These are phyloP conservation scores for Propsilocerus akamusi DNA, from an alignment of 1,140 invertebrate genomes.

Conservation along the genomic window DNA sequence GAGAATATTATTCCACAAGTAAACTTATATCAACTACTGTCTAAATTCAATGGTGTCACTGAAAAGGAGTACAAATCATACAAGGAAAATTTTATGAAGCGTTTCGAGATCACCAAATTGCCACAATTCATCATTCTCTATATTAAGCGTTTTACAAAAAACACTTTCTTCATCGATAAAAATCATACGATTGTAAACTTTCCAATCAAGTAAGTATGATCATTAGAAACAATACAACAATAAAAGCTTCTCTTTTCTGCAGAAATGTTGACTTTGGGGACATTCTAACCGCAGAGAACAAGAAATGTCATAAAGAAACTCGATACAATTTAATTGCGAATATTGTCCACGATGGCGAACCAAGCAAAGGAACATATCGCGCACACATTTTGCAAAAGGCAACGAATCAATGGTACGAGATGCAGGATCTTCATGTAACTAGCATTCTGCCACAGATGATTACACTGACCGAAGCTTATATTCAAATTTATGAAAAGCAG, in stretches of 20 bases:
- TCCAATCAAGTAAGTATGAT: constrained; percentile 75
- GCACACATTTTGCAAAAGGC: constrained; percentile 93
- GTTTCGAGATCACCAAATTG: constrained; percentile 86
- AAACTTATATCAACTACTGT: constrained; percentile 79
- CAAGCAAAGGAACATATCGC: constrained; percentile 83
- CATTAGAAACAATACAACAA: constrained; percentile 6
- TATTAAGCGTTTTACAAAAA: constrained; percentile 96
- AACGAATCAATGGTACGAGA: constrained; percentile 73
- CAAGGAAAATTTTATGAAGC: constrained; percentile 94
- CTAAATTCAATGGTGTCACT: constrained; percentile 88
- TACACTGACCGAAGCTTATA: constrained; percentile 95
- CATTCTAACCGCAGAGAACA: constrained; percentile 70
- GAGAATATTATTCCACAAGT: constrained; percentile 99
- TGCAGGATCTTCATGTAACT: constrained; percentile 97
- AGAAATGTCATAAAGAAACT: constrained; percentile 59
- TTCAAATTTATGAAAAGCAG: constrained; percentile 56
- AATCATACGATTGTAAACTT: constrained; percentile 99
- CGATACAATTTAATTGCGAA: constrained; percentile 93
- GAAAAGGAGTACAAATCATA: constrained; percentile 99
- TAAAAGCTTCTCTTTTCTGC: constrained; percentile 17
- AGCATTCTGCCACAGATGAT: constrained; percentile 99
- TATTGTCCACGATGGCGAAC: constrained; percentile 95
- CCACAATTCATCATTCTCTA: constrained; percentile 97
- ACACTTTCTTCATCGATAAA: constrained; percentile 97
- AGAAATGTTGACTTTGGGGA: constrained; percentile 97